Base-by-base conservation (phyloP, 2,888 invertebrate species). In the Drosophila barbarae region DNA sequence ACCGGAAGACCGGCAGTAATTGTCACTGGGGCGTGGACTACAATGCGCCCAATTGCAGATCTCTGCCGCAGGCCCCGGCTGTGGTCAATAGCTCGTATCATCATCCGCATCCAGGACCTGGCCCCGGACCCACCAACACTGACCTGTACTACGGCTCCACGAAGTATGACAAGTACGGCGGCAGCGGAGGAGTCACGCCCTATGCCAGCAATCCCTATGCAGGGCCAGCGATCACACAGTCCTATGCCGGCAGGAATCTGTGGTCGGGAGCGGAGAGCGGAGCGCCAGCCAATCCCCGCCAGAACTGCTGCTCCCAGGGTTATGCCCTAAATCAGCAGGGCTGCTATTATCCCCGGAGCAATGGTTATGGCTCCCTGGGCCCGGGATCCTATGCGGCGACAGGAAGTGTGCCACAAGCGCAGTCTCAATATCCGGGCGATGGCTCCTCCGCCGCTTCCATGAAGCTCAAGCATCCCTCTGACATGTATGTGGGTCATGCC, bases 1-100 rank as follows among this genome's bases (percentile, higher is more conserved):
- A 86, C 54, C 74, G 87, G 15, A 87, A 87, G 44, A 36, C 81
- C 0, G 52, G 65, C 2, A 76, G 21, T 15, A 61, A 63, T 2
- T 86, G 84, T 58, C 85, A 82, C 36, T 87, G 86, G 87, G 79
- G 69, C 53, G 70, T 83, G 42, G 86, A 85, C n/a, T 83, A 80
- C 59, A 64, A 78, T 55, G 53, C 74, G 23, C 78, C 75, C 47
- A 86, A 72, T 36, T 83, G 78, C 42, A 75, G 83, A 32, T 52
- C 75, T 9, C 65, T 77, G 42, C 72, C 83, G 3, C 76, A 76
- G 12, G 52, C 60, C 0, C 42, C 68, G 7, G 46, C 73, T 8
- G 41, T 52, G 8, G 41, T 44, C 12, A 46, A 50, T 26, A 74
- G 44, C n/a, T 55, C 53, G 28, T 82, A 78, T 41, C 79, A 80